A percentile compares a stretch with the other conserved stretches of the same genome.
These are phyloP conservation scores for Hemitrygon akajei DNA, from an alignment of 2,797 vertebrate genomes.

Conservation along the genomic window DNA sequence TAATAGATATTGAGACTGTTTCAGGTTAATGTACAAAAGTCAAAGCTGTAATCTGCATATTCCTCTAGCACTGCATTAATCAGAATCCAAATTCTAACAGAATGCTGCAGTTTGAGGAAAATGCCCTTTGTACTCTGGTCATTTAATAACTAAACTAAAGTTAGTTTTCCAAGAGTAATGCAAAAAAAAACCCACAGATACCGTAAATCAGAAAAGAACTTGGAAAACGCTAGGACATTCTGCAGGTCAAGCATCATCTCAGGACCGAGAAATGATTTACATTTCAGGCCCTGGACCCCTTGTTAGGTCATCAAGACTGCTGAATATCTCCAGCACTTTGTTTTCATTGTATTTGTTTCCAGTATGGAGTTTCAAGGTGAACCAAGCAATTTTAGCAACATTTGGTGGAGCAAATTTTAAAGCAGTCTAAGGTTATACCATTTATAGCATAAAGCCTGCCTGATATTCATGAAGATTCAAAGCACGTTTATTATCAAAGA, in stretches of 20 bases:
- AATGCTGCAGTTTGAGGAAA: neutral
- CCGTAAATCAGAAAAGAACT: no score
- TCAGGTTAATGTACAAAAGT: neutral
- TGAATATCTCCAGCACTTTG: no score
- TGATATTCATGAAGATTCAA: neutral
- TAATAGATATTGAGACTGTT: neutral
- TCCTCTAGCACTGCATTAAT: neutral
- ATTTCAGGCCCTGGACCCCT: no score
- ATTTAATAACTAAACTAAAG: neutral
- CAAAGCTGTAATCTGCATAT: neutral
- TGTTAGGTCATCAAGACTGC: no score
- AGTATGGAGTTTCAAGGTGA: neutral
- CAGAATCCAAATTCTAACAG: neutral
- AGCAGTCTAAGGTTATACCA: neutral
- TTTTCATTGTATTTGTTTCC: neutral
- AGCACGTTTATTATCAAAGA: no score
- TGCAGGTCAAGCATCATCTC: no score
- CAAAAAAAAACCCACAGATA: no score
- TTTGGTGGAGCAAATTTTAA: neutral
- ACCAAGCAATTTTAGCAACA: neutral
- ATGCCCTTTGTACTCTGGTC: neutral
- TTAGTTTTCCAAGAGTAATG: no score
- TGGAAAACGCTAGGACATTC: no score
- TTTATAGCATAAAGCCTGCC: neutral
- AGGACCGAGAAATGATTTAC: no score